These are phyloP conservation scores for Platanista minor DNA, from an alignment of 2,113 vertebrate genomes.

Conservation along the genomic window DNA sequence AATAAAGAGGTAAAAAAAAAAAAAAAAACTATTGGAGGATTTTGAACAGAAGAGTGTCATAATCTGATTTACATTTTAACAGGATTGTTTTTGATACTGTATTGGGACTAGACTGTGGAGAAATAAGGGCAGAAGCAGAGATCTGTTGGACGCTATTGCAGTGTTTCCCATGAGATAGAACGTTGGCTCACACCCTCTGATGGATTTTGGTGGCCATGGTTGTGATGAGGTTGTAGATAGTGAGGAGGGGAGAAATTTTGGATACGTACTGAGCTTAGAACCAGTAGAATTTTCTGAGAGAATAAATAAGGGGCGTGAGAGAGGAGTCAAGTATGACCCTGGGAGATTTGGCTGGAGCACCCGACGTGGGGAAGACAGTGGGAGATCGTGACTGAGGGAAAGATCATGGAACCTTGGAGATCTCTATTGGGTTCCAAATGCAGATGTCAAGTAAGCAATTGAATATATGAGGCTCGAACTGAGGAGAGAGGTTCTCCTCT, in stretches of 20 bases:
- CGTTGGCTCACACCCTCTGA: neutral
- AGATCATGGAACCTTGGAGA: neutral
- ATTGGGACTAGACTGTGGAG: neutral
- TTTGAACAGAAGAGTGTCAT: neutral
- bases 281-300: neutral
- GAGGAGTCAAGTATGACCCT: neutral
- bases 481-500: too few species aligned
- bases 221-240: neutral
- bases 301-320: neutral
- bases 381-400: neutral
- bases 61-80: neutral
- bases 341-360: neutral
- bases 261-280: neutral
- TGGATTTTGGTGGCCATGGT: neutral
- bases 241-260: neutral
- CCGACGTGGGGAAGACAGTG: neutral
- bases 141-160: neutral
- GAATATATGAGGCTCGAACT: neutral
- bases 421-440: neutral
- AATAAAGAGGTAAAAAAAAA: too few species aligned
- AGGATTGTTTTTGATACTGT: neutral
- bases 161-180: too few species aligned
- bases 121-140: neutral
- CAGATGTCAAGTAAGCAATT: neutral
- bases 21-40: neutral